phyloP scores from a whole-genome alignment of 2,797 vertebrate genomes.

The Strix occidentalis region DNA sequence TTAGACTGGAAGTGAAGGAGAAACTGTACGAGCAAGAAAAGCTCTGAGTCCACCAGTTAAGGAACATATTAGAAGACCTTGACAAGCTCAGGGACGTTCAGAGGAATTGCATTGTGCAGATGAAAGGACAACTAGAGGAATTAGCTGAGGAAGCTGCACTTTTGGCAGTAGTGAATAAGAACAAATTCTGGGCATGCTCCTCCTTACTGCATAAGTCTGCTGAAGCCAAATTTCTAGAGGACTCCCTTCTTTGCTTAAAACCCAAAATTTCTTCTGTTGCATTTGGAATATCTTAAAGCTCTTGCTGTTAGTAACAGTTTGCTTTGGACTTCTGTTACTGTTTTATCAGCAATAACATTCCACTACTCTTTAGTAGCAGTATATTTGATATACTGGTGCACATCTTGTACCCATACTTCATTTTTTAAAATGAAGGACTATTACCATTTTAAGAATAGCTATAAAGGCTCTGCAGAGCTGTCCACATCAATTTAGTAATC shows the following conservation, averaged over 20 bases:
- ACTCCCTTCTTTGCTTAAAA: background rate
- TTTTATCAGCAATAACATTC: background rate
- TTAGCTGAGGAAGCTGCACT: background rate
- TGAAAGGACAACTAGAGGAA: background rate
- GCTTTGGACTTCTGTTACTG: background rate
- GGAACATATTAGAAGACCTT: background rate
- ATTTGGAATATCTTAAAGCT: background rate
- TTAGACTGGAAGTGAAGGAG: background rate
- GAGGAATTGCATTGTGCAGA: background rate
- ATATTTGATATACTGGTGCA: background rate
- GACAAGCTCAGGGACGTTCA: background rate
- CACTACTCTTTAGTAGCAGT: background rate
- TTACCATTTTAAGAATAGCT: background rate
- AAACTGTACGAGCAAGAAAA: background rate
- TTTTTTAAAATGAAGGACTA: background rate
- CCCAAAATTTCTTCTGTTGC: background rate
- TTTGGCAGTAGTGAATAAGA: background rate
- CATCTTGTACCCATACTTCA: background rate
- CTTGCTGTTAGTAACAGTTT: background rate
- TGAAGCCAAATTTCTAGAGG: background rate
- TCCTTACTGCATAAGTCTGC: background rate
- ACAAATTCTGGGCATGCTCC: background rate
- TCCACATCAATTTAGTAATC: background rate
- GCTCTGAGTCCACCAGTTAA: background rate
- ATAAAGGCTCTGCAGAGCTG: background rate